These are phyloP conservation scores for Acanthis flammea DNA, from an alignment of 2,797 vertebrate species.

Conservation along the genomic window DNA sequence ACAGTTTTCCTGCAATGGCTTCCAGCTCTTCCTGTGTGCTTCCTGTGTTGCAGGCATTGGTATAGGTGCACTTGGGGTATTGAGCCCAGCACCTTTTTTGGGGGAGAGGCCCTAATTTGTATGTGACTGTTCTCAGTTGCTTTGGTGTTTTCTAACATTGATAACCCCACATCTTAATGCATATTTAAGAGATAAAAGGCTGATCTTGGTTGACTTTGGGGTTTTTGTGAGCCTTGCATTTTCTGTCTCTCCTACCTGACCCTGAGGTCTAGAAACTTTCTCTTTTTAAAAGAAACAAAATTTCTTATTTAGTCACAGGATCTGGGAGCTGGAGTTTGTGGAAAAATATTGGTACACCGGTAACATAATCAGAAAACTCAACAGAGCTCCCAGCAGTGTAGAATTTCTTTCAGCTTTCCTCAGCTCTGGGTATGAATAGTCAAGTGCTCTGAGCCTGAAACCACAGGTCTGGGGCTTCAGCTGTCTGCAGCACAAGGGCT, in stretches of 20 bases:
- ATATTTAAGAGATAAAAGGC: background rate
- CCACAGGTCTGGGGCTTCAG: fast-evolving
- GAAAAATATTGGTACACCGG: background rate
- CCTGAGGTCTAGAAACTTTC: background rate
- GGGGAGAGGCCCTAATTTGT: background rate
- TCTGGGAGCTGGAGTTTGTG: background rate
- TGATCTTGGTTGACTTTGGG: background rate
- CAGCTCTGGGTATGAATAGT: background rate
- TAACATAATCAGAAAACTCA: background rate
- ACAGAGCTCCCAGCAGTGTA: background rate
- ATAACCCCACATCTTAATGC: background rate
- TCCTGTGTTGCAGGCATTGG: background rate
- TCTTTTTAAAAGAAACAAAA: background rate
- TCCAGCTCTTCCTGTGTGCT: background rate
- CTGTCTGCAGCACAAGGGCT: background rate
- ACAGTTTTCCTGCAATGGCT: background rate
- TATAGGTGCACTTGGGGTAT: background rate
- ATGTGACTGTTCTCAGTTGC: background rate
- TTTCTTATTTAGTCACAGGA: background rate
- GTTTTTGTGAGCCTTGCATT: background rate
- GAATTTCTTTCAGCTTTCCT: background rate
- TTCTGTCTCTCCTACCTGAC: background rate
- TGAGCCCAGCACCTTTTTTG: fast-evolving
- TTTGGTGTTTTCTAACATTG: background rate
- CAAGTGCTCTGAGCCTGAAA: background rate